A percentile compares a stretch with the other conserved stretches of the same genome.
Evolutionary conservation across 37 sponge, comb jelly and placozoan genomes (phyloP).

Genomic region (Mnemiopsis leidyi): DNA sequence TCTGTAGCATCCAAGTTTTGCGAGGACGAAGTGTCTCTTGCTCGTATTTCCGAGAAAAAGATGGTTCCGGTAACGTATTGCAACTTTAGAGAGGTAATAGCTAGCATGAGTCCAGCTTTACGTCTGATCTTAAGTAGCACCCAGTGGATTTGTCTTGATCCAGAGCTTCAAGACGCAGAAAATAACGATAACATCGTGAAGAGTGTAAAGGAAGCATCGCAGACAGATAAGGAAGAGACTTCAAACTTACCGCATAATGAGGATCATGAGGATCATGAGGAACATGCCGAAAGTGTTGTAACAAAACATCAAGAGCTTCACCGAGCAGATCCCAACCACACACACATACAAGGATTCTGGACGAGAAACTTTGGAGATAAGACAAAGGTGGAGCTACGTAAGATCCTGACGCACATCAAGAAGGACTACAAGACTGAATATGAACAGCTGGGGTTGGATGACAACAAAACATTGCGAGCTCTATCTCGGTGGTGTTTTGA

Average conservation of each 20-base stretch:
- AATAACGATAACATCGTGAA: background rate
- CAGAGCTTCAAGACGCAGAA: slow-evolving; percentile 20
- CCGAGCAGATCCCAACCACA: background rate
- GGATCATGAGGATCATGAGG: background rate
- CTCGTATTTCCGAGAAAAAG: slow-evolving; percentile 90
- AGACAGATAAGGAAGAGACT: background rate
- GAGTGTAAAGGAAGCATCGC: slow-evolving; percentile 49
- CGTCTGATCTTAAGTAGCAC: slow-evolving; percentile 66
- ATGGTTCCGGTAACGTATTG: slow-evolving; percentile 72
- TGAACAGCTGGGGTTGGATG: background rate
- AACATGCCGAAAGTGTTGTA: background rate
- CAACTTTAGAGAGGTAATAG: slow-evolving; percentile 32
- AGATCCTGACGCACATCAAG: background rate
- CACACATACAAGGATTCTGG: slow-evolving; percentile 66
- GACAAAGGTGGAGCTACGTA: background rate
- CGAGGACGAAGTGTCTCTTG: slow-evolving; percentile 81
- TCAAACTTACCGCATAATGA: slow-evolving; percentile 5
- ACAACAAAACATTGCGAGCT: background rate
- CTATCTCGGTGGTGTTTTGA: slow-evolving; percentile 47
- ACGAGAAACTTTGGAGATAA: slow-evolving; percentile 72
- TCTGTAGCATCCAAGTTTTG: slow-evolving; percentile 72
- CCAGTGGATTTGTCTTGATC: slow-evolving; percentile 64
- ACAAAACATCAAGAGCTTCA: background rate
- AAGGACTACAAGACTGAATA: slow-evolving; percentile 13
- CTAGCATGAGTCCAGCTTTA: slow-evolving; percentile 73